Evolutionary conservation across 2,888 invertebrate species (phyloP), one percentile per base, ranked within the genome.

Genomic region (Dolichomitus sp.): DNA sequence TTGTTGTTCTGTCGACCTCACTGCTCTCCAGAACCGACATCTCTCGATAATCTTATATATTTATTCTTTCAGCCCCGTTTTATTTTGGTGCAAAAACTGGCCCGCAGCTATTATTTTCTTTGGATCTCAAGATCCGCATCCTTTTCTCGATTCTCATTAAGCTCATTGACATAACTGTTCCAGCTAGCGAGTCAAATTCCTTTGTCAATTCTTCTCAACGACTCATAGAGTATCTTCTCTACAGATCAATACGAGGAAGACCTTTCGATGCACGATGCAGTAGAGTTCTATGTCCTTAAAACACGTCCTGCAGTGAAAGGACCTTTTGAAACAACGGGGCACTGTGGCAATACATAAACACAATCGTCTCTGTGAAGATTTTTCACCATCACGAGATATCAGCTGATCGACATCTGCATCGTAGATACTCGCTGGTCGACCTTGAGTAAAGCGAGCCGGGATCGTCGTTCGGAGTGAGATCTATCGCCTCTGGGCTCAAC

Each of bases 1-100:
- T 92, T 76, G 90, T 89, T 75, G 89, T 85, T 68, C 91, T 88
- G 80, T 91, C 91, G 76, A 89, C 87, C 74, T 92, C 91, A 77
- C 89, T 88, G 84, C 84, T 87, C 84, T 91, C 91, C 77, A 93
- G 84, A 63, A 90, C 90, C 80, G 93, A 93, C 93, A 92, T 93
- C 6, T 37, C 59, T 2, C 17, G n/a, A 33, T 9, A 27, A 48
- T 65, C 17, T 30, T 7, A 11, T 12, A 30, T 61, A 19, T 66
- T 12, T 30, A n/a, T 50, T 37, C 6, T 45, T 12, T 45, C 61
- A 54, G 33, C 17, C 17, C 30, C 54, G 1, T n/a, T 48, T 4
- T 61, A 33, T 48, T 40, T 17, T 11, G 14, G 4, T 17, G 40
- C 14, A 7, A 12, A 11, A 48, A 1, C 19, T 27, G 4, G 42